These are phyloP conservation scores for Neodiprion fabricii DNA, from an alignment of 1,140 invertebrate genomes.

Conservation along the genomic window DNA sequence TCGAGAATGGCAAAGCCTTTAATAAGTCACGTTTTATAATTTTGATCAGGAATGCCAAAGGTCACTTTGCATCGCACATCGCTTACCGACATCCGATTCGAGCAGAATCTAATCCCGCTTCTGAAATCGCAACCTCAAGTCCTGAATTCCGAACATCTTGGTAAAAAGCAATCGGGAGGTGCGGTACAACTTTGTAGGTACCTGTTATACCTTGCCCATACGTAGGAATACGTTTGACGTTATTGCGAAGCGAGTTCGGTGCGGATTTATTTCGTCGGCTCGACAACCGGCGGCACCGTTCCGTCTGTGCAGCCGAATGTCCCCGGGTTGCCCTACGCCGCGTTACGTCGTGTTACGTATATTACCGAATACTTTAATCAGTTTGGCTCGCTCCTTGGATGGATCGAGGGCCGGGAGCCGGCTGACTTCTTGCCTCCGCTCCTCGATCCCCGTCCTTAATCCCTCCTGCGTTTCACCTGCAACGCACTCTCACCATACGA, in stretches of 20 bases:
- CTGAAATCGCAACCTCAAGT: too few relatives aligned
- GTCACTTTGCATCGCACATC: too few relatives aligned
- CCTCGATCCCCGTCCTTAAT: background rate
- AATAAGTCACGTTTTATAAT: too few relatives aligned
- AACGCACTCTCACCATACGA: too few relatives aligned
- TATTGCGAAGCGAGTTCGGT: background rate
- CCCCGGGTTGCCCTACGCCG: background rate
- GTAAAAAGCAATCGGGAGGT: background rate
- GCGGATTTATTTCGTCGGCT: background rate
- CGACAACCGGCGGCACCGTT: background rate
- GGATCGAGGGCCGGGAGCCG: background rate
- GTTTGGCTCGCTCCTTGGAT: conserved; percentile 4
- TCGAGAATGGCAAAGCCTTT: too few relatives aligned
- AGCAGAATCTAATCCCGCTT: too few relatives aligned
- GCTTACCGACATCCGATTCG: too few relatives aligned
- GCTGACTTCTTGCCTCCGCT: background rate
- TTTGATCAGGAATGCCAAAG: too few relatives aligned
- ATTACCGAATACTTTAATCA: conserved; percentile 5
- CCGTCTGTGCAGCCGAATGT: background rate
- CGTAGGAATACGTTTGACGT: background rate
- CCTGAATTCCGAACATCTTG: background rate
- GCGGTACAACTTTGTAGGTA: too few relatives aligned
- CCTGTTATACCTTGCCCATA: too few relatives aligned
- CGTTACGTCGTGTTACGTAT: background rate
- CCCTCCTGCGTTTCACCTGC: background rate